These are phyloP conservation scores for Chrysoperla carnea DNA, from an alignment of 1,140 invertebrate genomes.

Conservation along the genomic window DNA sequence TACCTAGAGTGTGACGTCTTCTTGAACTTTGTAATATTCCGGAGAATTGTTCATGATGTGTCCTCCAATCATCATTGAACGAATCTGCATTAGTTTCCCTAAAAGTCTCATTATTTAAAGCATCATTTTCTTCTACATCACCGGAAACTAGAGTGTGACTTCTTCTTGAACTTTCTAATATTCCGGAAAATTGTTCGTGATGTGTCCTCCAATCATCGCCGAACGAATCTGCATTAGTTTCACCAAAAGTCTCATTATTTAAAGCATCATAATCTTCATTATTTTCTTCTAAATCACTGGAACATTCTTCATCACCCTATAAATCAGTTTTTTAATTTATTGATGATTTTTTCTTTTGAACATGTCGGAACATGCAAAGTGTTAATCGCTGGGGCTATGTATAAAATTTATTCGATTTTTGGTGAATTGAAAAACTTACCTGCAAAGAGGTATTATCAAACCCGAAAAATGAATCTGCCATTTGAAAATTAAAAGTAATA, in stretches of 20 bases:
- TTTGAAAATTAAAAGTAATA: slow-evolving; percentile 28
- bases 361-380: slow-evolving; percentile 1
- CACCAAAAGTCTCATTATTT: slow-evolving; percentile 81
- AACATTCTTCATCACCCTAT: neutral
- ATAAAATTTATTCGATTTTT: slow-evolving; percentile 3
- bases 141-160: slow-evolving; percentile 20
- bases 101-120: no score
- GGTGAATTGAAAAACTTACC: slow-evolving; percentile 32
- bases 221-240: slow-evolving; percentile 28
- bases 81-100: slow-evolving; percentile 14
- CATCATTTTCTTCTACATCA: no score
- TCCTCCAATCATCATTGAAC: slow-evolving; percentile 54
- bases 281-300: slow-evolving; percentile 39
- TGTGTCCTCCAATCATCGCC: slow-evolving; percentile 61
- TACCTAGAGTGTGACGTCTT: slow-evolving; percentile 20
- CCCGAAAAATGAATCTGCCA: slow-evolving; percentile 70
- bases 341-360: slow-evolving; percentile 11
- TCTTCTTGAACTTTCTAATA: slow-evolving; percentile 29
- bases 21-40: slow-evolving; percentile 33
- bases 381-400: neutral
- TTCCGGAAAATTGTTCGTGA: slow-evolving; percentile 44
- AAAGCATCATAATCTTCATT: slow-evolving; percentile 72
- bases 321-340: slow-evolving; percentile 6
- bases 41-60: slow-evolving; percentile 46
- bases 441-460: slow-evolving; percentile 52